These are phyloP conservation scores for Chrysodeixis includens DNA, from an alignment of 2,888 invertebrate species.

Conservation along the genomic window DNA sequence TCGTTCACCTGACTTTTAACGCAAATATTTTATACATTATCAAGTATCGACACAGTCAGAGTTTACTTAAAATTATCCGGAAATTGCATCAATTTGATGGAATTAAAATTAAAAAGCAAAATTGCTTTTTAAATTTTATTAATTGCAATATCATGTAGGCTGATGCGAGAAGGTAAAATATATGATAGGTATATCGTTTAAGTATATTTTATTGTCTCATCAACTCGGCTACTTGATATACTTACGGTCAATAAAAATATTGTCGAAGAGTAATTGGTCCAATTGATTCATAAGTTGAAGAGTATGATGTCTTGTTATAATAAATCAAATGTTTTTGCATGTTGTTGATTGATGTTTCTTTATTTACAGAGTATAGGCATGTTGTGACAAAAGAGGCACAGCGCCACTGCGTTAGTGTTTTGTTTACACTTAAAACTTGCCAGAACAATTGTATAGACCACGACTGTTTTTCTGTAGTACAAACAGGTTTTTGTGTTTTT, in stretches of 20 bases:
- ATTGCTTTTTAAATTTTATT: too few relatives aligned
- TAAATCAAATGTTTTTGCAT: slow-evolving; percentile 31
- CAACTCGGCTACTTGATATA: slow-evolving; percentile 27
- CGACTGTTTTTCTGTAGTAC: too few relatives aligned
- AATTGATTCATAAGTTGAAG: slow-evolving; percentile 33
- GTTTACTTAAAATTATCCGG: too few relatives aligned
- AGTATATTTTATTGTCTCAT: slow-evolving; percentile 13
- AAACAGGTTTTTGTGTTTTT: too few relatives aligned
- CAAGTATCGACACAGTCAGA: neutral
- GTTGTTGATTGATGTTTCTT: neutral
- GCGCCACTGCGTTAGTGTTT: too few relatives aligned
- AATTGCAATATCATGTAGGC: too few relatives aligned
- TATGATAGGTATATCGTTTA: neutral
- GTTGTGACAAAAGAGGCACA: too few relatives aligned
- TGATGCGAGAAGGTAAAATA: neutral
- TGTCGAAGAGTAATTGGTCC: slow-evolving; percentile 36
- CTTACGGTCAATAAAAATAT: slow-evolving; percentile 30
- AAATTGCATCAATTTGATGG: too few relatives aligned
- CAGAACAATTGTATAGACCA: too few relatives aligned
- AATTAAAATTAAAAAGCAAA: too few relatives aligned
- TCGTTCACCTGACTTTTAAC: neutral
- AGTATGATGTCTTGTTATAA: slow-evolving; percentile 29
- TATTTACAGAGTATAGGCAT: too few relatives aligned
- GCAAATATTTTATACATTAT: neutral
- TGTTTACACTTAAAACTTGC: too few relatives aligned